A percentile compares a stretch with the other conserved stretches of the same genome.
Conservation (phyloP, 2,797 vertebrate species). For the Lacerta agilis region DNA sequence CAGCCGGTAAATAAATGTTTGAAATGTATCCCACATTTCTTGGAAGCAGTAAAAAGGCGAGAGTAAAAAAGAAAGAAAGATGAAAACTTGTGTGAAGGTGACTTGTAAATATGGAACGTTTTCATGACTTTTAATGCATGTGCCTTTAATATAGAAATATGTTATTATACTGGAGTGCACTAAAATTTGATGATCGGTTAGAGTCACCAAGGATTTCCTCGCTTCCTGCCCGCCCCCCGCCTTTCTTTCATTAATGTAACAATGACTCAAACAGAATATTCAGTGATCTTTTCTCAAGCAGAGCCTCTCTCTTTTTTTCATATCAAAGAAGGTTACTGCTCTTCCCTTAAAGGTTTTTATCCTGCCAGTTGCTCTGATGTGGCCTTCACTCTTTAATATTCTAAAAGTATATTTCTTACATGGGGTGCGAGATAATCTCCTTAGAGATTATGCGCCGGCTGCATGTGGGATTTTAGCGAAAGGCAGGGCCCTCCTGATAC, state of each 20-base stretch:
- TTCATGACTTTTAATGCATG: constrained; percentile 7
- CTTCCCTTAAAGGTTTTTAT: background rate
- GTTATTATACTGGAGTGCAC: background rate
- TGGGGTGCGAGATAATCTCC: constrained; percentile 9
- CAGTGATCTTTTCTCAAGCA: background rate
- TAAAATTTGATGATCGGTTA: constrained; percentile 29
- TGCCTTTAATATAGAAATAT: constrained; percentile 19
- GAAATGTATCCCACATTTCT: background rate
- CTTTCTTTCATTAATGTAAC: constrained; percentile 10
- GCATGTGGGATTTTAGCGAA: constrained; percentile 1
- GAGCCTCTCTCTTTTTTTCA: background rate
- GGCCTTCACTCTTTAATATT: constrained; percentile 36
- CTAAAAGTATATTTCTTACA: constrained; percentile 36
- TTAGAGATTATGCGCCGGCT: constrained; percentile 16
- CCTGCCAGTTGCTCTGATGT: background rate
- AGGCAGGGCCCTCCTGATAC: background rate
- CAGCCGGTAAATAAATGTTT: constrained; percentile 6
- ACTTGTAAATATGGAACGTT: constrained; percentile 18
- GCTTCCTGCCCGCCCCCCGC: constrained; percentile 5
- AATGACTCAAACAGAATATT: constrained; percentile 16
- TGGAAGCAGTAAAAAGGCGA: background rate
- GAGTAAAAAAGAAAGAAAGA: too few species aligned
- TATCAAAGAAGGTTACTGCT: background rate
- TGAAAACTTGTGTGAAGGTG: background rate
- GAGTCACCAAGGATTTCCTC: background rate